Conservation (phyloP, 2,797 vertebrate genomes). For the Hapalemur alaotrensis region DNA sequence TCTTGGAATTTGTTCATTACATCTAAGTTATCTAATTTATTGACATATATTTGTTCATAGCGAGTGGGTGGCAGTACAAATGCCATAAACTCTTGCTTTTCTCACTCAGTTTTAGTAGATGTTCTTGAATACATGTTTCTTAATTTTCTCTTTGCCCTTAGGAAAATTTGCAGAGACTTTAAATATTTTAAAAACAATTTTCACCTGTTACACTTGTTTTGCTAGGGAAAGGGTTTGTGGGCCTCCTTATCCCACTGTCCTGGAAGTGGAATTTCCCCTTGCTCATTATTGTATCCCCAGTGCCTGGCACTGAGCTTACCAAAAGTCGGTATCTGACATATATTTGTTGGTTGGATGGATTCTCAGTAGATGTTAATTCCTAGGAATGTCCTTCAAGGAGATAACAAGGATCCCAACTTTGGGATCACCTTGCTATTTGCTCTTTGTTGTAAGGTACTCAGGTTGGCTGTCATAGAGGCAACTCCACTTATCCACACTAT, state of each 20-base stretch:
- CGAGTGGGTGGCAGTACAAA: background rate
- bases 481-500: background rate
- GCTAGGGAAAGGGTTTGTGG: background rate
- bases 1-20: background rate
- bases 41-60: background rate
- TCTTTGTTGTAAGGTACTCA: background rate
- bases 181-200: background rate
- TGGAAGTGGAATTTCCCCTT: background rate
- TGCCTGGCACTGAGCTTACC: background rate
- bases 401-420: background rate
- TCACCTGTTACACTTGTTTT: background rate
- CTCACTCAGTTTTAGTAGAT: background rate
- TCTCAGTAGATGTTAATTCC: background rate
- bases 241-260: background rate
- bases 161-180: background rate
- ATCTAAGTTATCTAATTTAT: background rate
- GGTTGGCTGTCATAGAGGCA: background rate
- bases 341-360: background rate
- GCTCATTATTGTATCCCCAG: background rate
- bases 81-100: background rate
- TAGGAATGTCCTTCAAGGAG: background rate
- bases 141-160: background rate
- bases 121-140: background rate
- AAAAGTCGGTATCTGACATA: background rate
- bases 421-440: background rate